Conservation (phyloP, 1,140 invertebrate genomes). For the Maconellicoccus hirsutus region DNA sequence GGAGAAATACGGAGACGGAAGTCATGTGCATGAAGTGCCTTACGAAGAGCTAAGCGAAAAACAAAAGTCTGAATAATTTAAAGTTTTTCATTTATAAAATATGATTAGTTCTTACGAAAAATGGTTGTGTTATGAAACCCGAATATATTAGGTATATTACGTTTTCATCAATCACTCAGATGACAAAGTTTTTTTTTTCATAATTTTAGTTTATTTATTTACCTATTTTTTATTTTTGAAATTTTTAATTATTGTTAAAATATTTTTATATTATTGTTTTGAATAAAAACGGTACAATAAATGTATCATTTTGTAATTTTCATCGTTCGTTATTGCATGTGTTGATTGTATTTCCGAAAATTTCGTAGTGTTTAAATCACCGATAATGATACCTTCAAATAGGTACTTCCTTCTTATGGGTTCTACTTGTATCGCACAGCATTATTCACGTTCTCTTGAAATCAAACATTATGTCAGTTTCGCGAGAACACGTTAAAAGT, state of each 20-base stretch:
- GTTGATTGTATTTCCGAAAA: too few species aligned
- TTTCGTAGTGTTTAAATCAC: too few species aligned
- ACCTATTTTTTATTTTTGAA: neutral
- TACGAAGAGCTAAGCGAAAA: neutral
- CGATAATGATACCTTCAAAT: too few species aligned
- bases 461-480: slow-evolving; percentile 7
- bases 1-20: neutral
- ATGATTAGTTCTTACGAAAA: neutral
- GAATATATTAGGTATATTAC: neutral
- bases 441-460: neutral
- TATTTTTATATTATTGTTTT: neutral
- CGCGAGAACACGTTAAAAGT: neutral
- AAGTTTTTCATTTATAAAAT: neutral
- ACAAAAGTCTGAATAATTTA: slow-evolving; percentile 9
- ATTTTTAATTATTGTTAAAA: neutral
- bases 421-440: too few species aligned
- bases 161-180: neutral
- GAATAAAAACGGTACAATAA: neutral
- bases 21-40: neutral
- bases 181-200: neutral
- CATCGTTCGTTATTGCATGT: neutral
- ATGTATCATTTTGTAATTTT: neutral
- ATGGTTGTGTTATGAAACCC: neutral
- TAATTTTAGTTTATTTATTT: neutral
- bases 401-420: too few species aligned